Base-by-base conservation (phyloP, 2,113 vertebrate species). In the pig (Sus scrofa) region DNA sequence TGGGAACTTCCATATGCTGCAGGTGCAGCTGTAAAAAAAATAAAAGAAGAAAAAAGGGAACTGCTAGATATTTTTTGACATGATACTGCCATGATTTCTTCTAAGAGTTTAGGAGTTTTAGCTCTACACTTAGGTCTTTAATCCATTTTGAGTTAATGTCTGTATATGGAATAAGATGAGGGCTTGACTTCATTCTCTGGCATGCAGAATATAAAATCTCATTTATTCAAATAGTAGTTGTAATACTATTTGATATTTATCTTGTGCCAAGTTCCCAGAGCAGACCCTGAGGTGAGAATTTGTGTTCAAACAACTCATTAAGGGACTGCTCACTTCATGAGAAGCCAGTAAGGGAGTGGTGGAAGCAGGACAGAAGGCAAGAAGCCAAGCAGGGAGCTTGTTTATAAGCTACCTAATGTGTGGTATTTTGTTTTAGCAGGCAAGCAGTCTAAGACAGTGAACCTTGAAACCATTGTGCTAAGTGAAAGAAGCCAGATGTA, bases 81-180 rank as follows among this genome's bases (percentile, higher is more conserved):
- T 83, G 24, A 32, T 82, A 58, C 3, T 75, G 16, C 30, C 34
- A 75, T 50, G 34, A 60, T 88, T 88, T 50, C 50, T 75, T 68
- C 18, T 52, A 67, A 87, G 50, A 92, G 15, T n/a, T 94, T 63
- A 63, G 70, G 13, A 78, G n/a, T 85, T 86, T 82, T 83, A 88
- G 11, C 19, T 77, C 26, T 83, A 62, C 39, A n/a, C 56, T 93
- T 74, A 75, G 52, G 11, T 62, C 19, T 84, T 89, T 92, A n/a
- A 77, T 84, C n/a, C 5, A 54, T 27, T n/a, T 83, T 75, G 24
- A 27, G 26, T 77, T 92, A 13, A 44, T 30, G 56, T 90, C 81
- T 44, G 8, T 65, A 26, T 39, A n/a, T 44, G 7, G 6, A 54
- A 15, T 37, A 65, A 30, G 7, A 22, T 60, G 70, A 87, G 62